Conservation (phyloP, 2,797 vertebrate species). For the Muraenolepis orangiensis region DNA sequence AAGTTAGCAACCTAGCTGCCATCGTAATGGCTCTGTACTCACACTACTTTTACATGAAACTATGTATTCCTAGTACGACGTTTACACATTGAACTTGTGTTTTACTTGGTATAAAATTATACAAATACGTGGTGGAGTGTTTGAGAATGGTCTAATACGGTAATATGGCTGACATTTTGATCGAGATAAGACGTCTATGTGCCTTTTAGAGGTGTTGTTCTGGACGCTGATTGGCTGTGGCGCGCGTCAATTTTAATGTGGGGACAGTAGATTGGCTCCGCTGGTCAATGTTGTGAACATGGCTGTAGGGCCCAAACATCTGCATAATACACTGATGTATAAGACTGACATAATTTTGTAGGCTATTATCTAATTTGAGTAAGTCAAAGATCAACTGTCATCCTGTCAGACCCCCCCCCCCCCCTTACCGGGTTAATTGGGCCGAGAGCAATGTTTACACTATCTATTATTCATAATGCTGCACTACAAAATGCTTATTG, state of each 20-base stretch:
- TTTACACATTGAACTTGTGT: not conserved
- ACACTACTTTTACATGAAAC: not conserved
- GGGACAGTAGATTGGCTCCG: constrained; percentile 62
- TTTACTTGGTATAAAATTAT: not conserved
- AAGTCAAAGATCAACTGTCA: not conserved
- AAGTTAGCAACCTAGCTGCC: not conserved
- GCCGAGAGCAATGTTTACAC: not conserved
- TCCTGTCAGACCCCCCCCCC: not conserved
- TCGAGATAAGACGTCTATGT: constrained; percentile 64
- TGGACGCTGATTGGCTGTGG: constrained; percentile 58
- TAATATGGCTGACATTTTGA: constrained; percentile 83
- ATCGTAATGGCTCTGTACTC: not conserved
- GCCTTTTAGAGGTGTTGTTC: constrained; percentile 49
- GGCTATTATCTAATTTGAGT: not conserved
- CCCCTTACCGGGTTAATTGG: not conserved
- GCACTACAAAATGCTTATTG: too few species aligned
- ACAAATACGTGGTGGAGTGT: not conserved
- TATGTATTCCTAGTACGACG: not conserved
- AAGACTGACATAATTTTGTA: not conserved
- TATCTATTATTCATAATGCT: too few species aligned
- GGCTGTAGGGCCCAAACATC: constrained; percentile 13
- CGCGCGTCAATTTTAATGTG: constrained; percentile 31
- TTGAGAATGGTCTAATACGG: constrained; percentile 47
- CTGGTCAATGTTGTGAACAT: constrained; percentile 33
- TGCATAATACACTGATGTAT: not conserved